These are phyloP conservation scores for Tychaedon coryphoeus DNA, from an alignment of 2,113 vertebrate species.

Conservation along the genomic window DNA sequence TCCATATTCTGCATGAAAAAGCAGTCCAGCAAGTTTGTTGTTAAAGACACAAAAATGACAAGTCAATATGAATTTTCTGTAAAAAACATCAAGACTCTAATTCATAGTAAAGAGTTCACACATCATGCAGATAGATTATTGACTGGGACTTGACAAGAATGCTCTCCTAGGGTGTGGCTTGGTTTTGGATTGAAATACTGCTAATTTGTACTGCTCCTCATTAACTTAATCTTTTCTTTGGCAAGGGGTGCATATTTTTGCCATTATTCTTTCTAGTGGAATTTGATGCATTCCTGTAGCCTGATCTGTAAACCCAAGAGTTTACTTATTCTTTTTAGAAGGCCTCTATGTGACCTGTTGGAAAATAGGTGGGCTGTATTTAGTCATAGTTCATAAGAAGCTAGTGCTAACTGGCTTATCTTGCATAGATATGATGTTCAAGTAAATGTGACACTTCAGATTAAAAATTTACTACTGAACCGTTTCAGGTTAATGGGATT, in stretches of 20 bases:
- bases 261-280: background rate
- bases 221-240: background rate
- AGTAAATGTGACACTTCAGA: background rate
- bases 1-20: background rate
- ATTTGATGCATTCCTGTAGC: background rate
- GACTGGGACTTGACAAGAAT: background rate
- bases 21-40: background rate
- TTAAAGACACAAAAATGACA: background rate
- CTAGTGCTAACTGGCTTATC: background rate
- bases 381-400: background rate
- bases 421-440: background rate
- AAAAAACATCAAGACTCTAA: background rate
- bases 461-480: background rate
- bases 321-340: background rate
- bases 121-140: background rate
- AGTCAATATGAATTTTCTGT: background rate
- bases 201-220: background rate
- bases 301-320: background rate
- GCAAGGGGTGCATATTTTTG: background rate
- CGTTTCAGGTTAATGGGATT: background rate
- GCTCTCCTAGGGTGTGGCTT: background rate
- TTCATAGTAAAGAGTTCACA: background rate
- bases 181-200: background rate
- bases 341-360: background rate
- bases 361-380: background rate